A percentile compares a stretch with the other conserved stretches of the same genome.
Evolutionary conservation across 2,797 vertebrate species (phyloP).

Genomic region (Megaceryle alcyon): DNA sequence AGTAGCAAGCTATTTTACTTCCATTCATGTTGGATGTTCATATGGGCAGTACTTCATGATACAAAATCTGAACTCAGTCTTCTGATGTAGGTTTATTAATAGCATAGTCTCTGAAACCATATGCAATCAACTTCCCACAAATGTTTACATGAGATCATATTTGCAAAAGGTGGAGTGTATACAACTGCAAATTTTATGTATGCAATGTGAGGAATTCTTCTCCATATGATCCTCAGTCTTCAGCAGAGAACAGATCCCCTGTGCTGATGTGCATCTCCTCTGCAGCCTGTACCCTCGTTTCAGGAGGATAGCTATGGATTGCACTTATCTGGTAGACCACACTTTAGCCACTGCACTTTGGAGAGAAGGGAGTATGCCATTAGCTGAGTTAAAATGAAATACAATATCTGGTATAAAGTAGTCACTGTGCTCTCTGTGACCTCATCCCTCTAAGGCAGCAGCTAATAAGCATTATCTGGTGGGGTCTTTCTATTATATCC

Average conservation of each 20-base stretch:
- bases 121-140: not conserved
- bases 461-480: conserved; percentile 20
- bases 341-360: not conserved
- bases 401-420: not conserved
- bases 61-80: not conserved
- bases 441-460: conserved; percentile 25
- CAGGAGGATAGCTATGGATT: not conserved
- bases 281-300: not conserved
- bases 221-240: not conserved
- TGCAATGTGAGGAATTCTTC: not conserved
- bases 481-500: not conserved
- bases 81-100: not conserved
- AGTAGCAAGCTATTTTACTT: not conserved
- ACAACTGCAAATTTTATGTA: not conserved
- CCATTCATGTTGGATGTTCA: not conserved
- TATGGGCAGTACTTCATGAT: not conserved
- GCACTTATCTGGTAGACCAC: not conserved
- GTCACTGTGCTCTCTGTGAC: not conserved
- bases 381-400: conserved; percentile 51
- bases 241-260: not conserved
- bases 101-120: not conserved
- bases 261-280: not conserved
- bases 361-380: not conserved
- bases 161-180: not conserved
- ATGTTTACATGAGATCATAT: not conserved